phyloP scores from a whole-genome alignment of 2,888 invertebrate species.

The Meta bourneti region DNA sequence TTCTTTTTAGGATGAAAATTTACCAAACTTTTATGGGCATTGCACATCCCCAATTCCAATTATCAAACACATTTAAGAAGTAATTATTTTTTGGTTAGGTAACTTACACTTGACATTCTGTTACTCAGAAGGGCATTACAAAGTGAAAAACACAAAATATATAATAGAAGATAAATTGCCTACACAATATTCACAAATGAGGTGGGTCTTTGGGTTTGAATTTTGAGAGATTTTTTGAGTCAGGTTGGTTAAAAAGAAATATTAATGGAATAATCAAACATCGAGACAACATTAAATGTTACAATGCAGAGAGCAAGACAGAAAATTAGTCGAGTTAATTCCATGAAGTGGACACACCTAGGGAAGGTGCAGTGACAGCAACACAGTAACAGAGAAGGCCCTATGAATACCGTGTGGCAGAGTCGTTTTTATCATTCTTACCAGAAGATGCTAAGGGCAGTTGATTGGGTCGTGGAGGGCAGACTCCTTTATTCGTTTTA shows the following conservation, averaged over 20 bases:
- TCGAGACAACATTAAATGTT: slow-evolving; percentile 5
- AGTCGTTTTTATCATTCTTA: slow-evolving; percentile 76
- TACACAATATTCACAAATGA: slow-evolving; percentile 64
- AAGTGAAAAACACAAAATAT: neutral
- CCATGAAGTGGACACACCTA: slow-evolving; percentile 76
- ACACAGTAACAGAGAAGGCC: slow-evolving; percentile 70
- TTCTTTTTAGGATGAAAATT: too few relatives aligned
- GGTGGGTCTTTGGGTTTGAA: slow-evolving; percentile 12
- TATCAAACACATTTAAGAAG: too few relatives aligned
- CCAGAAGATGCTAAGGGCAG: slow-evolving; percentile 73
- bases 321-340: slow-evolving; percentile 75
- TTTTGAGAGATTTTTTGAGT: slow-evolving; percentile 17
- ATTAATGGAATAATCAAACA: slow-evolving; percentile 18
- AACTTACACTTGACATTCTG: too few relatives aligned
- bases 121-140: too few relatives aligned
- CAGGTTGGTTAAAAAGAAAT: slow-evolving; percentile 11
- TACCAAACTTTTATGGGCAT: too few relatives aligned
- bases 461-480: slow-evolving; percentile 68
- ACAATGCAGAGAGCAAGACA: slow-evolving; percentile 24
- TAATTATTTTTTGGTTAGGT: too few relatives aligned
- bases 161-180: slow-evolving; percentile 44
- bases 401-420: slow-evolving; percentile 75
- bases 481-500: slow-evolving; percentile 61
- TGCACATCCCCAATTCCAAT: too few relatives aligned
- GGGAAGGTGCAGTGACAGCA: slow-evolving; percentile 74